These are phyloP conservation scores for Phortica okadai DNA, from an alignment of 2,888 invertebrate genomes.

Conservation along the genomic window DNA sequence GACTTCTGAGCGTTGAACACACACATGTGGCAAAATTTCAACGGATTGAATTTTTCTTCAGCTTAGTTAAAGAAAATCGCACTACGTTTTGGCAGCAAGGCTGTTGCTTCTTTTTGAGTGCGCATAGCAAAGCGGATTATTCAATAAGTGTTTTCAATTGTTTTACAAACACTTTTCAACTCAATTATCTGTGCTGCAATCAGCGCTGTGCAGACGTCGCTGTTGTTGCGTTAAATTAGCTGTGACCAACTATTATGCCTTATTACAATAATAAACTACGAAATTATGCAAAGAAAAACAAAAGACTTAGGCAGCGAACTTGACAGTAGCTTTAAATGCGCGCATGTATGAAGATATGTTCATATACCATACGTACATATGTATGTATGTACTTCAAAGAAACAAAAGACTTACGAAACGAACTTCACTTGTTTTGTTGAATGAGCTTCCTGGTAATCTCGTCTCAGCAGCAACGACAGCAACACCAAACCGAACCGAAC, in stretches of 20 bases:
- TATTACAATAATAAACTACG: not conserved
- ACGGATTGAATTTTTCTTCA: not conserved
- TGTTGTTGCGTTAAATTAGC: conserved; percentile 6
- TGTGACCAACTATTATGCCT: not conserved
- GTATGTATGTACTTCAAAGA: not conserved
- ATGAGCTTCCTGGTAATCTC: not conserved
- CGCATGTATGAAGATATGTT: no score
- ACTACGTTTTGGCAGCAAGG: not conserved
- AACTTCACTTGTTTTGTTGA: not conserved
- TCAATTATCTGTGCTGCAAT: not conserved
- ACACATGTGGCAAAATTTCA: no score
- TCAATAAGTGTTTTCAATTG: not conserved
- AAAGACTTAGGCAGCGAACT: conserved; percentile 59
- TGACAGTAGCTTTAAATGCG: not conserved
- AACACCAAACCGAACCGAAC: no score
- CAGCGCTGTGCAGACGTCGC: not conserved
- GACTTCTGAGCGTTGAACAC: no score
- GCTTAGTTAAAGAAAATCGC: not conserved
- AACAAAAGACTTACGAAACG: not conserved
- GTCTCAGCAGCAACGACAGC: no score
- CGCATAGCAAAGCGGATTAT: not conserved
- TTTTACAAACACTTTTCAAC: not conserved
- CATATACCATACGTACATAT: not conserved
- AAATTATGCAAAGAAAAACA: conserved; percentile 31
- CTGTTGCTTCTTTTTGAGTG: not conserved